Base-by-base conservation (phyloP, 2,888 invertebrate species). In the Leptopilina myrica region DNA sequence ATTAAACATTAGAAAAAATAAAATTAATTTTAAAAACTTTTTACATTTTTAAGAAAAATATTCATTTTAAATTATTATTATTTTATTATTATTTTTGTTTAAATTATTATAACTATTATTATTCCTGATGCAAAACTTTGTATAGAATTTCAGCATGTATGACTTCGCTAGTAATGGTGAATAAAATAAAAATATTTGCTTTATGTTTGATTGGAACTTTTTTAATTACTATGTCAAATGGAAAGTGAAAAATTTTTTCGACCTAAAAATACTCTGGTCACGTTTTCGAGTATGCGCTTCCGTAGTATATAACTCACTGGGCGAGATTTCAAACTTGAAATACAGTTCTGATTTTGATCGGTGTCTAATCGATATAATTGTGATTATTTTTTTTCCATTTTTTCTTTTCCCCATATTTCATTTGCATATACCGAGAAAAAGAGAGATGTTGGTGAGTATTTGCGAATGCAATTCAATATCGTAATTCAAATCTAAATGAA, bases 231-330 rank as follows among this genome's bases (percentile, higher is more conserved):
- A 65, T 80, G 81, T 80, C 77, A 78, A 56, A 81, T 84, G 85
- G 89, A 89, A 89, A 89, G 89, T 87, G 81, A 73, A 8, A 12
- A 49, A 49, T 49, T 49, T 33, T 33, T 49, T n/a, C 15, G 8
- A 20, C 12, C 26, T 2, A 7, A 7, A n/a, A 76, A 78, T 75
- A 89, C 88, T 84, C 90, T 77, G 82, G 76, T 85, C 90, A 90
- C 89, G 89, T 89, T 81, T 79, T 64, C 76, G 66, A 79, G 78
- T 78, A 81, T 84, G 82, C 83, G 86, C 88, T 90, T 90, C 90
- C 90, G 89, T 78, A 79, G 86, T 90, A 90, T 90, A 90, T 89
- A 90, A 88, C 87, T 85, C 87, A 86, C 85, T 86, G 85, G 85
- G 81, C 79, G 78, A 43, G 79, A 66, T 80, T 77, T 77, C 79